Percentiles rank a stretch among this genome's conserved stretches.
These are phyloP conservation scores for Ormyrus rosae DNA, from an alignment of 2,888 invertebrate species.

Conservation along the genomic window DNA sequence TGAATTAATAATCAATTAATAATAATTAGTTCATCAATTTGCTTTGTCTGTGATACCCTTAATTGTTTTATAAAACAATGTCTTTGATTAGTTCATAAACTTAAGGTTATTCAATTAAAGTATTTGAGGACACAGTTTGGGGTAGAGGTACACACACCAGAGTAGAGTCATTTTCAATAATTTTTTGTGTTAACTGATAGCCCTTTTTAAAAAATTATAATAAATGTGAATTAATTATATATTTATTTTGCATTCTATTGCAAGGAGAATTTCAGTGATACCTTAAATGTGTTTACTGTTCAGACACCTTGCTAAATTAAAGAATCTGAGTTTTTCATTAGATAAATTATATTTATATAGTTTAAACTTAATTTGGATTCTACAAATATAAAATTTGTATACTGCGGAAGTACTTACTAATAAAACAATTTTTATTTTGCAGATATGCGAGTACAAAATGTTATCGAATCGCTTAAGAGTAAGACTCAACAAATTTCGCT, in stretches of 20 bases:
- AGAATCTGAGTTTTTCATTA: constrained; percentile 55
- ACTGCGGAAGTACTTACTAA: constrained; percentile 6
- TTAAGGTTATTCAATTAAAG: too few species aligned
- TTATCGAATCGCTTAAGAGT: constrained; percentile 96
- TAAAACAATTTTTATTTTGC: constrained; percentile 60
- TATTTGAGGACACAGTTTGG: too few species aligned
- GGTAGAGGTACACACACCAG: too few species aligned
- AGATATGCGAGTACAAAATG: constrained; percentile 97
- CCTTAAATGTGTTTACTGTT: constrained; percentile 64
- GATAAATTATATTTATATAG: constrained; percentile 46
- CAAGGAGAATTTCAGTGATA: constrained; percentile 72
- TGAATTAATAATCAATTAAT: too few species aligned
- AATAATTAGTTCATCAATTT: too few species aligned
- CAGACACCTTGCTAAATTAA: constrained; percentile 74
- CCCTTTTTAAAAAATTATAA: neutral
- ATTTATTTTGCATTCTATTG: constrained; percentile 41
- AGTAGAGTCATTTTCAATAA: neutral
- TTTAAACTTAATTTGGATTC: constrained; percentile 35
- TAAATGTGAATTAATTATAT: neutral
- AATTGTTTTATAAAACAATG: too few species aligned
- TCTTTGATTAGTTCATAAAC: too few species aligned
- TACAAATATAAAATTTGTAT: constrained; percentile 24
- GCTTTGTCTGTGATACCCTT: too few species aligned
- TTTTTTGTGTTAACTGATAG: neutral
- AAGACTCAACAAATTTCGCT: constrained; percentile 98